phyloP scores from a whole-genome alignment of 2,797 vertebrate species.

The Lophius americanus region DNA sequence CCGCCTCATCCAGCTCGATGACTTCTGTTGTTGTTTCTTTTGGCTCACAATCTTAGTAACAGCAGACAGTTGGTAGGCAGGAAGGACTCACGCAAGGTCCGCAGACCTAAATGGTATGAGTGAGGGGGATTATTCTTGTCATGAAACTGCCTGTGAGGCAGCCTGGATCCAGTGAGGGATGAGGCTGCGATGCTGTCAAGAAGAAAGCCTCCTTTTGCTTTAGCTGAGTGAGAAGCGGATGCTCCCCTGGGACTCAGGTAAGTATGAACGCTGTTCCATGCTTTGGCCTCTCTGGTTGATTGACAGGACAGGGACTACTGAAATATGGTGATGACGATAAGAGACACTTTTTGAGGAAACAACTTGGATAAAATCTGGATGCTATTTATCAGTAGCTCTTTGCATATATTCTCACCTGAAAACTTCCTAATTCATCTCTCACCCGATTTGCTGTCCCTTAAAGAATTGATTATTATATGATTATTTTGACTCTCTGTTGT shows the following conservation, averaged over 20 bases:
- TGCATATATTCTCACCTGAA: no score
- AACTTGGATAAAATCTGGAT: no score
- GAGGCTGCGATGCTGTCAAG: conserved; percentile 36
- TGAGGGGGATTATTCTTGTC: conserved; percentile 35
- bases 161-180: conserved; percentile 40
- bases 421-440: no score
- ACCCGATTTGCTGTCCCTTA: no score
- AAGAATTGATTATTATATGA: no score
- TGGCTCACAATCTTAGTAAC: conserved; percentile 32
- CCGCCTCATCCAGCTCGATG: conserved; percentile 45
- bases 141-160: conserved; percentile 39
- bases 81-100: conserved; percentile 33
- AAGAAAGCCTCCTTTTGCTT: conserved; percentile 45
- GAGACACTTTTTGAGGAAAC: not conserved
- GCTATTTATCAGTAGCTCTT: no score
- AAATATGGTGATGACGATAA: conserved; percentile 12
- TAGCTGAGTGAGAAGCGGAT: conserved; percentile 22
- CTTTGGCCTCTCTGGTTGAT: conserved; percentile 28
- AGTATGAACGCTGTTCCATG: conserved; percentile 14
- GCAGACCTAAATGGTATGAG: conserved; percentile 27
- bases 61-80: conserved; percentile 43
- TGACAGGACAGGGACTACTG: conserved; percentile 23
- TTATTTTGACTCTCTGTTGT: no score
- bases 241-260: conserved; percentile 19
- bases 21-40: conserved; percentile 29